Evolutionary conservation across 2,888 invertebrate species (phyloP).

Genomic region (Miltochrista miniata): DNA sequence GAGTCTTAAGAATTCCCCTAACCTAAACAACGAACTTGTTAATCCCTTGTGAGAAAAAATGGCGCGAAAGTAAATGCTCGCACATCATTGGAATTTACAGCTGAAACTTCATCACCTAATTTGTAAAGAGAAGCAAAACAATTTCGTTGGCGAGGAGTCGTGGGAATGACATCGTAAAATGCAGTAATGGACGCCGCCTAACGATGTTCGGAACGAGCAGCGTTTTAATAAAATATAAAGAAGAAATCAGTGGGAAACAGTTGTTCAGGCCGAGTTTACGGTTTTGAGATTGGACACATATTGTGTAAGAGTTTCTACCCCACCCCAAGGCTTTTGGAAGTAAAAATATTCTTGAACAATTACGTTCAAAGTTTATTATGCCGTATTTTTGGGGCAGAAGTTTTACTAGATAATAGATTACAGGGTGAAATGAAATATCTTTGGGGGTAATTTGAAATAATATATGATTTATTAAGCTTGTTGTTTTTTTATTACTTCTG

Average conservation of each 20-base stretch:
- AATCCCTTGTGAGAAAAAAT: slow-evolving; percentile 1
- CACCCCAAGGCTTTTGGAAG: slow-evolving; percentile 19
- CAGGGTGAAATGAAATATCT: background rate
- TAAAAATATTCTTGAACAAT: slow-evolving; percentile 16
- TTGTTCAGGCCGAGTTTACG: slow-evolving; percentile 51
- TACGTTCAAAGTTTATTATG: slow-evolving; percentile 9
- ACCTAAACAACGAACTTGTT: slow-evolving; percentile 2
- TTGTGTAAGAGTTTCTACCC: slow-evolving; percentile 31
- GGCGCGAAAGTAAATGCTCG: slow-evolving; percentile 20
- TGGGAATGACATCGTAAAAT: slow-evolving; percentile 67
- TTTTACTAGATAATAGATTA: background rate
- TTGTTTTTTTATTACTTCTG: no score
- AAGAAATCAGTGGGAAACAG: slow-evolving; percentile 69
- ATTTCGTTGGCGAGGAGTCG: slow-evolving; percentile 26
- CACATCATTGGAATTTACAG: slow-evolving; percentile 57
- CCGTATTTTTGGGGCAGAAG: background rate
- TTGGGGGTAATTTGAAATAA: no score
- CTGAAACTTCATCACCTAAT: slow-evolving; percentile 49
- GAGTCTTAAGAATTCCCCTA: no score
- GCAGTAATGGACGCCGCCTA: slow-evolving; percentile 66
- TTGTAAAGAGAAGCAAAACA: slow-evolving; percentile 44
- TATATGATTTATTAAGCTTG: no score
- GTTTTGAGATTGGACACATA: slow-evolving; percentile 57
- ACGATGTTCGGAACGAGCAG: slow-evolving; percentile 60
- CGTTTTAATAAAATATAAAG: slow-evolving; percentile 79